phyloP scores from a whole-genome alignment of 2,113 vertebrate species.

The Vanacampus margaritifer region DNA sequence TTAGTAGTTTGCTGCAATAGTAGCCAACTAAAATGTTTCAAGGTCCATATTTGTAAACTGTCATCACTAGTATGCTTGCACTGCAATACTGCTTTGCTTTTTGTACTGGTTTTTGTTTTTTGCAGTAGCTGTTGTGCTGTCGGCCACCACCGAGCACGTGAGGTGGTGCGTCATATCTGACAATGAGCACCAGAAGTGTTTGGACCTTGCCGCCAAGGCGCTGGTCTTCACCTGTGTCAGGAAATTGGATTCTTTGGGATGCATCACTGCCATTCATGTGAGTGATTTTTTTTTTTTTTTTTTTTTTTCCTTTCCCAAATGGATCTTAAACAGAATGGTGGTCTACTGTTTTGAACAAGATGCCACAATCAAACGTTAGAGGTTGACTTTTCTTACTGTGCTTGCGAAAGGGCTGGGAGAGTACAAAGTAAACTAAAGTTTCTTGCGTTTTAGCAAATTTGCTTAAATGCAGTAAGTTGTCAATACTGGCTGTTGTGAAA shows the following conservation, averaged over 20 bases:
- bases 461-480: too few species aligned
- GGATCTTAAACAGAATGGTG: background rate
- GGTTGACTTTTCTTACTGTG: too few species aligned
- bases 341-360: too few species aligned
- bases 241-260: conserved; percentile 14
- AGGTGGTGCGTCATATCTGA: conserved; percentile 68
- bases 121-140: conserved; percentile 25
- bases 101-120: background rate
- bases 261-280: conserved; percentile 68
- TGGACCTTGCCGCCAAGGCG: background rate
- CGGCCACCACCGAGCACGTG: conserved; percentile 31
- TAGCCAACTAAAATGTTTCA: too few species aligned
- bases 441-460: too few species aligned
- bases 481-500: too few species aligned
- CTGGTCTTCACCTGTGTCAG: conserved; percentile 41
- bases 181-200: conserved; percentile 53
- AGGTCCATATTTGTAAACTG: background rate
- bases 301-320: background rate
- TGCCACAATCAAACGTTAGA: too few species aligned
- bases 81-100: background rate
- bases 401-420: too few species aligned
- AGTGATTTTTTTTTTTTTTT: too few species aligned
- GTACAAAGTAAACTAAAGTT: too few species aligned
- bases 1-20: too few species aligned
- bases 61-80: too few species aligned